Evolutionary conservation across 2,113 vertebrate species (phyloP), one percentile per base, ranked within the genome.

Genomic region (Morone chrysops): DNA sequence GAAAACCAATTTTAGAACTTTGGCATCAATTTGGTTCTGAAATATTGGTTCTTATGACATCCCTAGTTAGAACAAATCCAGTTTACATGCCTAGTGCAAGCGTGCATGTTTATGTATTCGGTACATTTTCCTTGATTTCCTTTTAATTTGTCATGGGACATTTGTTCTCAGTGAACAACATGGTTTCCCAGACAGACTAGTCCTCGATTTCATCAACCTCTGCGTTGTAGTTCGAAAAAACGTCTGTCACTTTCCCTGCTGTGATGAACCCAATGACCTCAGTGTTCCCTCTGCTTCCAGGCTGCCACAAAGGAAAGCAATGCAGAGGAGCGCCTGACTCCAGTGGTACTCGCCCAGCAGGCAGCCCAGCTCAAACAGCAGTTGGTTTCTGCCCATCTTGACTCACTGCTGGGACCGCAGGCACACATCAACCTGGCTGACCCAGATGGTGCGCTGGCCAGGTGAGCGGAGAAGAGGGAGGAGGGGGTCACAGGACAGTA

Each of bases 361-460:
- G 96, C 98, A 0, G 96, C 96, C 1, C 94, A 94, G 66, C 96
- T 99, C 86, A 97, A 98, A 89, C 97, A 98, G 90, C 98, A 98
- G 92, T 92, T 99, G 80, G 95, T 98, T 38, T 96, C 96, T 59
- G 96, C 96, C 74, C 98, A 99, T 92, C 95, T 99, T 57, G 97
- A 99, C 90, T 97, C 97, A 50, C 91, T 99, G 62, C 93, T 99
- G 85, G 98, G 97, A 31, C 98, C 98, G 0, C 93, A 97, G 4
- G 98, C 97, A 0, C 91, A 97, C 43, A 95, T 99, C 57, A 97
- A 97, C 94, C 95, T 99, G 13, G 94, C 97, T 0, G 98, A 99
- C 92, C 98, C 98, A 0, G 96, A 98, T 11, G 97, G 98, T 50
- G 98, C 98, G 1, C 94, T 99, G 72, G 96, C 97, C 89, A 97